Base-by-base conservation (phyloP, 2,797 vertebrate genomes). In the Balearica regulorum region DNA sequence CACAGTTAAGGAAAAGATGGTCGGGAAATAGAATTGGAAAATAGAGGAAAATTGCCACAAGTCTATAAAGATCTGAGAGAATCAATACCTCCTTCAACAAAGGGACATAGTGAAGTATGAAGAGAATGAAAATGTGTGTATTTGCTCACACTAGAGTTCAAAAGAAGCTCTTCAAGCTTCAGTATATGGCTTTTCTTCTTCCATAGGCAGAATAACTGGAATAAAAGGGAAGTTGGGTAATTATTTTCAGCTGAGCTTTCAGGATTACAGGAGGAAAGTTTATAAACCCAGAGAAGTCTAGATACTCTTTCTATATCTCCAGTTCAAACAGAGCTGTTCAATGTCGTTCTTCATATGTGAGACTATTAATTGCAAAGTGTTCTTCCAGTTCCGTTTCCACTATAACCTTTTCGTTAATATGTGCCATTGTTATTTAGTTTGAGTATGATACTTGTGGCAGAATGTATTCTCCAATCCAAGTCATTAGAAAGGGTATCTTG, bases 381-480 rank as follows among this genome's bases (percentile, higher is more conserved):
- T 73, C n/a, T 89, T 66, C 16, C 25, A 43, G 20, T 70, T 80
- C 48, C 61, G 11, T 28, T 72, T 82, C 37, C 18, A 4, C 17
- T 49, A 13, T 25, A 76, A 55, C 1, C 1, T 61, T 87, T 70
- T 51, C 35, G 17, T 39, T 43, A 58, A 22, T 28, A 2, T 35
- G 58, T 46, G 26, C 10, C 9, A 1, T 22, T 15, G 13, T 19
- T 10, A 0, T 88, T 69, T 46, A 46, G 33, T 84, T 82, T 76
- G 10, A 49, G 15, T 20, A 46, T 0, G 0, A 25, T n/a, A 57
- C 21, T 12, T 39, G 15, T 18, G 3, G 16, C 49, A 65, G n/a
- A 89, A 83, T 58, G 83, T n/a, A 76, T 80, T 21, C 29, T 80
- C 18, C n/a, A 80, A 29, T 33, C 39, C 35, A 77, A 13, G 31